Conservation (phyloP, 2,888 invertebrate genomes). For the Drosophila bunnanda region DNA sequence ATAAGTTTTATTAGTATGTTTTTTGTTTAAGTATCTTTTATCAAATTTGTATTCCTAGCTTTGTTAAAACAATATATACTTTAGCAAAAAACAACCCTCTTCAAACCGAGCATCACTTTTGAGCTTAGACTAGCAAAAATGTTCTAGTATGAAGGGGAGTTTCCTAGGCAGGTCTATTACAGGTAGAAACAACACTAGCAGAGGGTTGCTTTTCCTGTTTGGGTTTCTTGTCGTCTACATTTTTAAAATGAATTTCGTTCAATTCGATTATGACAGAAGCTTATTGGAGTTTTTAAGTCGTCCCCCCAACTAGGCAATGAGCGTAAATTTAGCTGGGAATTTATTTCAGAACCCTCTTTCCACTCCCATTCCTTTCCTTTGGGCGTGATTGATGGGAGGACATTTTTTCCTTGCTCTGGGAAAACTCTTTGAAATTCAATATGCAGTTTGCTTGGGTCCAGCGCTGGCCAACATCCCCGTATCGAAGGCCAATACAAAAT, state of each 20-base stretch:
- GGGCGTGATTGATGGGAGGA: constrained; percentile 54
- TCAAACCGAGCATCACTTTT: constrained; percentile 32
- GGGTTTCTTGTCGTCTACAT: constrained; percentile 32
- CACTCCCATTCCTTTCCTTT: background rate
- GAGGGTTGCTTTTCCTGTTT: constrained; percentile 8
- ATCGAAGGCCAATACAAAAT: constrained; percentile 71
- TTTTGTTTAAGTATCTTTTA: background rate
- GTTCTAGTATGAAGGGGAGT: constrained; percentile 5
- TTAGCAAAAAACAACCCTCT: constrained; percentile 11
- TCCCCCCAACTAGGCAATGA: constrained; percentile 13
- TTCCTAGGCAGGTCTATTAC: constrained; percentile 62
- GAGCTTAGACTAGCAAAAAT: constrained; percentile 23
- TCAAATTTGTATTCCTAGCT: background rate
- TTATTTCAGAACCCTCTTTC: constrained; percentile 31
- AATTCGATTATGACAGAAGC: constrained; percentile 61
- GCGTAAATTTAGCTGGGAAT: constrained; percentile 51
- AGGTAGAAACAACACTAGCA: constrained; percentile 54
- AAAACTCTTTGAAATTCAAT: constrained; percentile 76
- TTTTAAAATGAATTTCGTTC: constrained; percentile 65
- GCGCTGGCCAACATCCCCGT: constrained; percentile 48
- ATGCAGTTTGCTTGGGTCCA: constrained; percentile 53
- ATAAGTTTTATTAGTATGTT: no score
- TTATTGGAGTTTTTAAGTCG: constrained; percentile 27
- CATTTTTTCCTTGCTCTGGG: constrained; percentile 10
- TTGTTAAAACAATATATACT: background rate